These are phyloP conservation scores for Saturnia japonica DNA, from an alignment of 2,888 invertebrate species.

Conservation along the genomic window DNA sequence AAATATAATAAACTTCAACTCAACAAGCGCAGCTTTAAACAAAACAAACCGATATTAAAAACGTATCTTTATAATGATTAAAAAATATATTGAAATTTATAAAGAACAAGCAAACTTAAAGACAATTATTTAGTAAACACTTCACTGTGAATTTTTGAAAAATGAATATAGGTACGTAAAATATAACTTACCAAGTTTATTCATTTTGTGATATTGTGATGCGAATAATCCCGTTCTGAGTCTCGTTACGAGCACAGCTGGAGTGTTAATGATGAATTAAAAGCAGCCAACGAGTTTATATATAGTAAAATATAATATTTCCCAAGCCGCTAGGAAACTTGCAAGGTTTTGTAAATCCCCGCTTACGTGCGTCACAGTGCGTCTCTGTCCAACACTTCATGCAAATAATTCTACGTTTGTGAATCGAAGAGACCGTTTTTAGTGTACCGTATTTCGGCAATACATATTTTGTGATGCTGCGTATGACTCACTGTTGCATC, in stretches of 20 bases:
- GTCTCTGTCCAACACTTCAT: background rate
- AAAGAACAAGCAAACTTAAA: background rate
- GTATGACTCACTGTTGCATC: background rate
- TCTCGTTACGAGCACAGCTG: constrained; percentile 14
- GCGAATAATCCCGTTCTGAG: background rate
- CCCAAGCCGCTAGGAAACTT: constrained; percentile 21
- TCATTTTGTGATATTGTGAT: constrained; percentile 16
- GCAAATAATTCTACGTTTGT: background rate
- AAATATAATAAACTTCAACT: no score
- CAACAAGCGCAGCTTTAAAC: no score
- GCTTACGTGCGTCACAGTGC: constrained; percentile 25
- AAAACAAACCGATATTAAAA: no score
- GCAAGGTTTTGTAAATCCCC: constrained; percentile 29
- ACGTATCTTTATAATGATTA: background rate
- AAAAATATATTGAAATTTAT: background rate
- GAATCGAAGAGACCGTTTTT: background rate
- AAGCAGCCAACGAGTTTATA: constrained; percentile 16
- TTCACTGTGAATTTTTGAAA: background rate
- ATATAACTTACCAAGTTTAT: constrained; percentile 19
- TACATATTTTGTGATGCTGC: background rate
- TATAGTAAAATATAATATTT: constrained; percentile 22
- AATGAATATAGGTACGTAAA: background rate
- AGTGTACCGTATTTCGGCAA: background rate
- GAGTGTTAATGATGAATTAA: constrained; percentile 20
- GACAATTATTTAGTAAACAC: background rate